These are phyloP conservation scores for Drosophila rhopaloa DNA, from an alignment of 1,140 invertebrate genomes.

Conservation along the genomic window DNA sequence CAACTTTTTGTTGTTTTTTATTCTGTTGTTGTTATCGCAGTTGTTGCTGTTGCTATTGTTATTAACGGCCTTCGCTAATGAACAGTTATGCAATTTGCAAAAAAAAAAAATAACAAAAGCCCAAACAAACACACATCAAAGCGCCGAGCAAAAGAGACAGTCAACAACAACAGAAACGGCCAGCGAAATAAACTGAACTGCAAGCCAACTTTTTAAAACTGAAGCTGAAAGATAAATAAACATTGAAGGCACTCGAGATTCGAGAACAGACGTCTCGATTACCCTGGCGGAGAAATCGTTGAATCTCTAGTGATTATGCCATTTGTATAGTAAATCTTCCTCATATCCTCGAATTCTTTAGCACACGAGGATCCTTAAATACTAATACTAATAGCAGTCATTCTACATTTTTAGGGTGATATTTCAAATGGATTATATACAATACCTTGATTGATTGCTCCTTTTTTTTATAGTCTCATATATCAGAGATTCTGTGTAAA, in stretches of 20 bases:
- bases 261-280: too few species aligned
- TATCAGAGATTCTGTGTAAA: too few species aligned
- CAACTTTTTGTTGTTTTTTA: slow-evolving; percentile 45
- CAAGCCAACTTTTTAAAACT: slow-evolving; percentile 52
- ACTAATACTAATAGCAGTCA: too few species aligned
- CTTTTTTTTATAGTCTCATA: too few species aligned
- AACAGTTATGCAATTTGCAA: slow-evolving; percentile 81
- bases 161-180: slow-evolving; percentile 7
- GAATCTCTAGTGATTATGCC: too few species aligned
- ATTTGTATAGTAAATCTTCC: too few species aligned
- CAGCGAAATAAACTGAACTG: slow-evolving; percentile 30
- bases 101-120: slow-evolving; percentile 41
- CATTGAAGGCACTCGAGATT: not conserved
- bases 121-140: slow-evolving; percentile 15
- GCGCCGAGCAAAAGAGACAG: slow-evolving; percentile 10
- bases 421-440: too few species aligned
- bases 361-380: not conserved
- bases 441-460: too few species aligned
- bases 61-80: slow-evolving; percentile 75
- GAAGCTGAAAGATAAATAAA: slow-evolving; percentile 41
- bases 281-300: not conserved
- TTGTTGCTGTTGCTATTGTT: slow-evolving; percentile 39
- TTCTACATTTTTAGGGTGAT: too few species aligned
- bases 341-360: not conserved
- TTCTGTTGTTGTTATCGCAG: slow-evolving; percentile 17